Conservation (phyloP, 2,113 vertebrate genomes). For the Phalacrocorax pelagicus region DNA sequence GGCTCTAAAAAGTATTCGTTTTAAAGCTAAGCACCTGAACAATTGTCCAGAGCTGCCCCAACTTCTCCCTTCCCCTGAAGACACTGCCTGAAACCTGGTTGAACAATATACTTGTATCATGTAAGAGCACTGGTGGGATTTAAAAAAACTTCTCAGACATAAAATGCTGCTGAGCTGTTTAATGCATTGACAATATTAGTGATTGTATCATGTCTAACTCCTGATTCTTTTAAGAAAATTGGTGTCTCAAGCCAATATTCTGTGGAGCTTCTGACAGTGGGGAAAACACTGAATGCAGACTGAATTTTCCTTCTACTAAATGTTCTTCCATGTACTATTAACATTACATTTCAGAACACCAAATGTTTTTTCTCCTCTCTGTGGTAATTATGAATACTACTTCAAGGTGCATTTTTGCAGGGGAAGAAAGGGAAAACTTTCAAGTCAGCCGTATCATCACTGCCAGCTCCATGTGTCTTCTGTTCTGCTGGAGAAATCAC, state of each 20-base stretch:
- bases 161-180: neutral
- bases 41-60: neutral
- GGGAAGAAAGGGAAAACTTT: neutral
- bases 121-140: neutral
- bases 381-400: neutral
- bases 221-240: neutral
- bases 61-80: neutral
- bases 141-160: neutral
- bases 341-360: neutral
- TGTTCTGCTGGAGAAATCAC: neutral
- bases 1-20: neutral
- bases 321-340: neutral
- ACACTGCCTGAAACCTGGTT: neutral
- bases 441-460: neutral
- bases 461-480: neutral
- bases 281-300: slow-evolving; percentile 17
- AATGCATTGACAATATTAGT: neutral
- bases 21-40: neutral
- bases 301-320: neutral
- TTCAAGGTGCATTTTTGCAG: neutral
- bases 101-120: neutral
- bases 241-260: slow-evolving; percentile 55
- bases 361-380: neutral
- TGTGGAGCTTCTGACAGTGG: slow-evolving; percentile 59
- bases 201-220: neutral